Evolutionary conservation across 2,113 vertebrate genomes (phyloP), one percentile per base, ranked within the genome.

Genomic region (Neotragus pygmaeus): DNA sequence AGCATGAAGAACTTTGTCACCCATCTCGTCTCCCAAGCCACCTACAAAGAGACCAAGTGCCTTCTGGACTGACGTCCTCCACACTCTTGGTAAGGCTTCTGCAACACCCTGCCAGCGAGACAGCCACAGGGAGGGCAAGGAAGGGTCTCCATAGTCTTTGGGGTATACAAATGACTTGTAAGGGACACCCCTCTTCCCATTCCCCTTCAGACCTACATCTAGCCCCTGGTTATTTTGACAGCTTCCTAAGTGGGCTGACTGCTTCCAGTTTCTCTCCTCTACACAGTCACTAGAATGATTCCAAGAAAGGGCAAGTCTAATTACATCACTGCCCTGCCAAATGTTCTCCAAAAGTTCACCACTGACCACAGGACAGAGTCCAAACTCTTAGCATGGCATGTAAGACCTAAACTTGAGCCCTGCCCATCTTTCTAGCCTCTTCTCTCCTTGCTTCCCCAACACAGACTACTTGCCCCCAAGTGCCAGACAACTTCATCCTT

Each of bases 1-100:
- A 1, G 99, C 99, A 88, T 99, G 99, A 27, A 99, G 97, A 0
- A 99, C 99, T 94, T 99, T 99, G 98, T 99, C 99, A 30, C 99
- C 99, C 97, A 99, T 99, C 93, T 99, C 99, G 55, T 99, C 99
- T 1, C 99, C 99, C 53, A 99, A 98, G 23, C 99, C 99, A 51
- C 99, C 99, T 99, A 97, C 88, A 89, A 94, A n/a, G 45, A 45
- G 12, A 60, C 9, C 45, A 73, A 77, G n/a, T 12, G 25, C 25
- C 39, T 86, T 85, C 60, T 49, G n/a, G 60, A 80, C 4, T 3
- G 25, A 45, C 11, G 17, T 17, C 57, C 27, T 43, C 58, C 9
- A 62, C 4, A 33, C 28, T 45, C 17, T 15, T n/a, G 51, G 57
- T 47, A 62, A 6, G 2, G 62, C 19, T 77, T 64, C 86, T 83